phyloP scores from a whole-genome alignment of 2,888 invertebrate species.

The Opisthograptis luteolata region DNA sequence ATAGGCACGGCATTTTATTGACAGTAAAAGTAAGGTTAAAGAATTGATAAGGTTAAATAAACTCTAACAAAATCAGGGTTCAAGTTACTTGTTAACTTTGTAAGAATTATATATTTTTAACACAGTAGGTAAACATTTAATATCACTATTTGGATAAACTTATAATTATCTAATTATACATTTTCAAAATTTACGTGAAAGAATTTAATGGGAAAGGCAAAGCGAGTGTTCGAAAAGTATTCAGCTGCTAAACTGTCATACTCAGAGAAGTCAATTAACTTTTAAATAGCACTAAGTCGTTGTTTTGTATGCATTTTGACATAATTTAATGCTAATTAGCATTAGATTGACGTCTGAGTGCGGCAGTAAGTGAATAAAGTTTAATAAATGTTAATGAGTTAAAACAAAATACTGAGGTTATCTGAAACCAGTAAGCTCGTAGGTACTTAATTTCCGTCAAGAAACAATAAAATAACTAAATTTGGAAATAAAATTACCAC shows the following conservation, averaged over 20 bases:
- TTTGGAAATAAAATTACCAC: no score
- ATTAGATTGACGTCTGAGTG: no score
- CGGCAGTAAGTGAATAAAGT: no score
- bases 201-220: not conserved
- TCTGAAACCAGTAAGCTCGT: not conserved
- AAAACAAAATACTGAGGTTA: not conserved
- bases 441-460: no score
- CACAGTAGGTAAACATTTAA: conserved; percentile 6
- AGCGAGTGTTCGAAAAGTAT: not conserved
- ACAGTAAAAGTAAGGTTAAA: no score
- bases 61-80: conserved; percentile 19
- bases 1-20: conserved; percentile 3
- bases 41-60: not conserved
- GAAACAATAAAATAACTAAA: no score
- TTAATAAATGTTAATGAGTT: not conserved
- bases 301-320: no score
- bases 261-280: no score
- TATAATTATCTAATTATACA: conserved; percentile 16
- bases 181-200: conserved; percentile 6
- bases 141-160: conserved; percentile 24
- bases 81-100: conserved; percentile 8
- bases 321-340: no score
- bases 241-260: not conserved
- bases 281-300: no score
- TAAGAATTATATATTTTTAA: conserved; percentile 24